Percentiles rank a stretch among this genome's conserved stretches.
Evolutionary conservation across 2,797 vertebrate genomes (phyloP).

Genomic region (Erethizon dorsatum): DNA sequence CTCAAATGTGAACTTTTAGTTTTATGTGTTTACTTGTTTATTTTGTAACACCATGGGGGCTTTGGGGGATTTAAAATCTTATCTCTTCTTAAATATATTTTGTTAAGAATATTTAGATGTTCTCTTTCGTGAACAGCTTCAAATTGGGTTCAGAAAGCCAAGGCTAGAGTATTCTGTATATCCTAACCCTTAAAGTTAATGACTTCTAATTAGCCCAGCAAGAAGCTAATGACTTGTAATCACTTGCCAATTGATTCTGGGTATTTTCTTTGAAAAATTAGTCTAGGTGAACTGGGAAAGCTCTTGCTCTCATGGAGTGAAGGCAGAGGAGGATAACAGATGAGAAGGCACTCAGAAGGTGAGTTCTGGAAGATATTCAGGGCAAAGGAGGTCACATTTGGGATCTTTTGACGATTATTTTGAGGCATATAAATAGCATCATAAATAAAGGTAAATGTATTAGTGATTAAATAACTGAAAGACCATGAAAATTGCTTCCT

Average conservation of each 20-base stretch:
- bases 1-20: slow-evolving; percentile 50
- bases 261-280: slow-evolving; percentile 75
- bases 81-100: slow-evolving; percentile 49
- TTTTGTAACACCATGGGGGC: slow-evolving; percentile 15
- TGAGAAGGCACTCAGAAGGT: slow-evolving; percentile 1
- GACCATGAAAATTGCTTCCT: slow-evolving; percentile 24
- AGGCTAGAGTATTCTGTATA: slow-evolving; percentile 52
- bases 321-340: not conserved
- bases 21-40: slow-evolving; percentile 63
- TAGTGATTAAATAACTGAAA: not conserved
- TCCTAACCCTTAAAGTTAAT: slow-evolving; percentile 81
- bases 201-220: slow-evolving; percentile 84
- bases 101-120: slow-evolving; percentile 60
- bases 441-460: not conserved
- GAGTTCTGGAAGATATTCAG: slow-evolving; percentile 31
- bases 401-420: not conserved
- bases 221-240: slow-evolving; percentile 84
- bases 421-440: not conserved
- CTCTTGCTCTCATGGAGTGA: not conserved
- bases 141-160: slow-evolving; percentile 71
- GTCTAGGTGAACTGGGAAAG: not conserved
- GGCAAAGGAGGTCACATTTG: not conserved
- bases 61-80: slow-evolving; percentile 53
- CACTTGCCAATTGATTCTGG: slow-evolving; percentile 80
- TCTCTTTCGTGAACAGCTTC: slow-evolving; percentile 62